Evolutionary conservation across 2,797 vertebrate genomes (phyloP).

Genomic region (Gallinago solitaria): DNA sequence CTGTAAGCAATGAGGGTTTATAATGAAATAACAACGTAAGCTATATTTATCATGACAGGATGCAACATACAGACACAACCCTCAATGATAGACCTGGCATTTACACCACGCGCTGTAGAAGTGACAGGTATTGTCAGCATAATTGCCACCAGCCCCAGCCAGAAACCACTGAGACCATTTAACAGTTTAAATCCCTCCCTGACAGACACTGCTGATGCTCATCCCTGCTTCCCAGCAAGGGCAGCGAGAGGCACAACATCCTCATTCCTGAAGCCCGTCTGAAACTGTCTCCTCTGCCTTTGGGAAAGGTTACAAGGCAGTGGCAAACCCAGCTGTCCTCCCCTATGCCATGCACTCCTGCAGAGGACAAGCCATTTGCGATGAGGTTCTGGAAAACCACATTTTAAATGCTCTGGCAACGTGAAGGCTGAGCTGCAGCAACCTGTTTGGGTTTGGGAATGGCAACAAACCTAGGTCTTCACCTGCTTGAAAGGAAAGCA

Average conservation of each 20-base stretch:
- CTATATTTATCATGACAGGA: background rate
- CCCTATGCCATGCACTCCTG: fast-evolving
- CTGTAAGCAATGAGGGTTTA: background rate
- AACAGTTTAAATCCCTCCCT: background rate
- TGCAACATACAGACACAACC: background rate
- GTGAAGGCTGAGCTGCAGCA: background rate
- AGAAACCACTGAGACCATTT: background rate
- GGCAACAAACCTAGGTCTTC: background rate
- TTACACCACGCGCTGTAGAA: fast-evolving
- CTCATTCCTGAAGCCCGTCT: background rate
- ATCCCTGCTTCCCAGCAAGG: background rate
- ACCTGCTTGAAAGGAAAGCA: background rate
- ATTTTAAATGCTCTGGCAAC: background rate
- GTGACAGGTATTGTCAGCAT: background rate
- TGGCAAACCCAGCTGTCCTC: background rate
- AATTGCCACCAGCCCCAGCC: background rate
- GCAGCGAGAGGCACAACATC: background rate
- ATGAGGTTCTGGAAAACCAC: background rate
- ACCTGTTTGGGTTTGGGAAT: fast-evolving
- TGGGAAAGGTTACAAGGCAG: fast-evolving
- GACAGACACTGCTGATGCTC: background rate
- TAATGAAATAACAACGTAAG: background rate
- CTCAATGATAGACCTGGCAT: background rate
- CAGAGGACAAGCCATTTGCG: background rate
- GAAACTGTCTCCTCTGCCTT: background rate